Evolutionary conservation across 2,113 vertebrate species (phyloP).

Genomic region (Columbina picui): DNA sequence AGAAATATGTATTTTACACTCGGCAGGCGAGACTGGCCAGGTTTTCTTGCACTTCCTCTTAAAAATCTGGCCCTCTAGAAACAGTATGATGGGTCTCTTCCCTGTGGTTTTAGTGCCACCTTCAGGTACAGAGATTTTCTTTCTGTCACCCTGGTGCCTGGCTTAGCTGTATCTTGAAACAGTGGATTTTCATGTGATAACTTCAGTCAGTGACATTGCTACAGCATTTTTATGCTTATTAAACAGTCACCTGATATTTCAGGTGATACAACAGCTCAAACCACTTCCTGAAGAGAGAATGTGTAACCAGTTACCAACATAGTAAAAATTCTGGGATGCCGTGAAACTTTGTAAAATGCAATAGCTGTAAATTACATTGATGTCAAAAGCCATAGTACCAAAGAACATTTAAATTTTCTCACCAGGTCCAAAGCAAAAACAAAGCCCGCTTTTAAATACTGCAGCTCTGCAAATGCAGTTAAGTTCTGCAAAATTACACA

Average conservation of each 20-base stretch:
- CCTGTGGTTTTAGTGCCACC: slow-evolving; percentile 21
- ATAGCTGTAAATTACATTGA: neutral
- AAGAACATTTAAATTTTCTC: neutral
- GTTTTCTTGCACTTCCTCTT: neutral
- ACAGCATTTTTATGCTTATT: neutral
- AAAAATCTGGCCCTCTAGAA: neutral
- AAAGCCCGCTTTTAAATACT: neutral
- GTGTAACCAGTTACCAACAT: neutral
- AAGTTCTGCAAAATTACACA: neutral
- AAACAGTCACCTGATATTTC: neutral
- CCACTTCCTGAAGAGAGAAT: neutral
- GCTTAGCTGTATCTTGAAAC: neutral
- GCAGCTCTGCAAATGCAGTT: neutral
- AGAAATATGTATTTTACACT: neutral
- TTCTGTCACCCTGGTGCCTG: neutral
- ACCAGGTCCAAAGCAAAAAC: neutral
- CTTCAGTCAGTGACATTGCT: neutral
- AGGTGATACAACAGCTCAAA: neutral
- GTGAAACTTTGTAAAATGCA: neutral
- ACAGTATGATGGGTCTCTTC: neutral
- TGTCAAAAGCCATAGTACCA: neutral
- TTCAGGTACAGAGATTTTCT: neutral
- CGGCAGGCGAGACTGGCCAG: neutral
- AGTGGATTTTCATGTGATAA: neutral
- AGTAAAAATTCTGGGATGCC: neutral